Percentiles rank a stretch among this genome's conserved stretches.
These are phyloP conservation scores for Plagodis dolabraria DNA, from an alignment of 2,888 invertebrate genomes.

Conservation along the genomic window DNA sequence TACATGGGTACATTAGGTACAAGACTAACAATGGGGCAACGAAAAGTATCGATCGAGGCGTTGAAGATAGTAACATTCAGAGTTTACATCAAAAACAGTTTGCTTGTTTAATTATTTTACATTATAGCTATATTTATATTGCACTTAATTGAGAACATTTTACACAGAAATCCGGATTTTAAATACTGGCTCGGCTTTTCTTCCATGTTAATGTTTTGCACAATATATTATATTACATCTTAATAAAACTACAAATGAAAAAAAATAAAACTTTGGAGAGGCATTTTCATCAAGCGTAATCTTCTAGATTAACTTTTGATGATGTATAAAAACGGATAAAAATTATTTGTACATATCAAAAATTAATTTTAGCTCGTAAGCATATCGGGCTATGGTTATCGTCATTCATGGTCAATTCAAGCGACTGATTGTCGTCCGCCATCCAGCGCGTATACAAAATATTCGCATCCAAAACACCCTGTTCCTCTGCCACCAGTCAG, in stretches of 20 bases:
- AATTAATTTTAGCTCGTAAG: conserved; percentile 39
- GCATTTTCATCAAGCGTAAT: conserved; percentile 39
- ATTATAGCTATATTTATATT: conserved; percentile 77
- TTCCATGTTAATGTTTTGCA: conserved; percentile 63
- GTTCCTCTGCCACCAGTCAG: conserved; percentile 63
- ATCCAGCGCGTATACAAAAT: conserved; percentile 45
- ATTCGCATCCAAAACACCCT: conserved; percentile 55
- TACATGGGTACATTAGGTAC: conserved; percentile 44
- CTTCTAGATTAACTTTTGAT: conserved; percentile 38
- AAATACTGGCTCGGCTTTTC: conserved; percentile 83
- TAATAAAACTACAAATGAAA: conserved; percentile 48
- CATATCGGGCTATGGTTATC: conserved; percentile 43
- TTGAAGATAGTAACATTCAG: conserved; percentile 32
- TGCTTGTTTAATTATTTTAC: conserved; percentile 55
- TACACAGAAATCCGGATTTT: conserved; percentile 79
- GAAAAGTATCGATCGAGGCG: conserved; percentile 40
- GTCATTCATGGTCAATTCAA: conserved; percentile 44
- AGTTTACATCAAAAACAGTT: conserved; percentile 36
- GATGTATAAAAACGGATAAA: conserved; percentile 41
- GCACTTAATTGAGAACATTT: conserved; percentile 73
- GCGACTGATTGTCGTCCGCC: conserved; percentile 24
- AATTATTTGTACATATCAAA: conserved; percentile 45
- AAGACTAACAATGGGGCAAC: conserved; percentile 52
- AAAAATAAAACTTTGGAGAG: conserved; percentile 56
- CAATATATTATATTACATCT: conserved; percentile 45